Base-by-base conservation (phyloP, 2,888 invertebrate species). In the Petrolisthes manimaculis region DNA sequence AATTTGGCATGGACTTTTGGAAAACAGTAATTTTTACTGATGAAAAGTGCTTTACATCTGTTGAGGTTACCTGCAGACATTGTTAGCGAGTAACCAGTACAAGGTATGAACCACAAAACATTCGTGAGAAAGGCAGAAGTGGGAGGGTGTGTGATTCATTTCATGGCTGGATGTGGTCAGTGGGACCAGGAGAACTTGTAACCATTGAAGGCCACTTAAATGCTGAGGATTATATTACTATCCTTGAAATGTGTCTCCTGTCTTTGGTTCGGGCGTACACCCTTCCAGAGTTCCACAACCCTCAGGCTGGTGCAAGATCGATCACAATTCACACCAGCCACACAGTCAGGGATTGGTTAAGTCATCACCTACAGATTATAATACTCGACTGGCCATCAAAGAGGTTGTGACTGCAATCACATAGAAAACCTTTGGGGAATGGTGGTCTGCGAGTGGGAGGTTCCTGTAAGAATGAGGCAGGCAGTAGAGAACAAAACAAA, bases 301-400 rank as follows among this genome's bases (percentile, higher is more conserved):
- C 24, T 79, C 79, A 24, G 5, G 24, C 12, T 24, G 75, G 5
- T 75, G 21, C 75, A 75, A 75, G 75, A 37, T 24, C 79, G 54
- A 53, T 54, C 54, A n/a, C 14, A 51, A 14, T 54, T 8, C 0
- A 54, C 61, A 61, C 61, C 9, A 61, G 61, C 79, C 54, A 53
- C 14, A 2, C 55, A 79, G 79, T 79, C 14, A 79, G 5, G 54
- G 55, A 79, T 79, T 79, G 79, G 79, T 79, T 79, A 14, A 37
- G 55, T 54, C 53, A 18, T 12, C 12, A 79, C 4, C 51, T 53
- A 14, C 51, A 79, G 54, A 53, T 53, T 53, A 5, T 14, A 37
- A 3, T 74, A 18, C 4, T 74, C 37, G 0, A 79, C 8, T n/a
- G 79, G n/a, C 53, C 79, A 24, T 53, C 55, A 79, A 79, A 79